Base-by-base conservation (phyloP, 2,888 invertebrate species). In the Ormyrus nitidulus region DNA sequence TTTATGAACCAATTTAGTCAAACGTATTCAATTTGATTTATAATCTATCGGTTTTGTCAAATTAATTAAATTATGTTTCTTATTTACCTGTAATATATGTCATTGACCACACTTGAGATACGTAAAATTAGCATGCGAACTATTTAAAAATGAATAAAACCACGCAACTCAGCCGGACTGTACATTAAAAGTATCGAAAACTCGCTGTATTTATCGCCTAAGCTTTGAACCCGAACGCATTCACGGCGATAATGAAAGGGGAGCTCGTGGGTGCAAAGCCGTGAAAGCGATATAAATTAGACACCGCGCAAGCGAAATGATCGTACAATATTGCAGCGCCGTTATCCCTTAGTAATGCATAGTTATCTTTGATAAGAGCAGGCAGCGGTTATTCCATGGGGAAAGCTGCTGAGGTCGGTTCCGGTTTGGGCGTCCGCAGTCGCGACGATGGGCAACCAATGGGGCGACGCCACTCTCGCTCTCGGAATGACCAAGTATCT, bases 401-500 rank as follows among this genome's bases (percentile, higher is more conserved):
- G 92, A 79, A 90, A 91, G 80, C 86, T 93, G 44, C 84, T 93
- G 77, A 88, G 91, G 77, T 93, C 93, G 0, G 92, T 92, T 85
- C 92, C 93, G 19, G 93, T 93, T 5, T 93, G 93, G 93, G 92
- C 92, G 51, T 93, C 93, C 78, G 93, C 93, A 0, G 91, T 93
- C 1, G 93, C 93, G 1, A 92, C 92, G 0, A 91, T 93, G 88
- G 93, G 93, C 7, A 92, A 92, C 85, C 93, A 93, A 87, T 93
- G 93, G 93, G 93, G 93, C 13, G 93, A 93, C 83, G 92, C 92
- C 0, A 93, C 93, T 3, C 89, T 93, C 5, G 92, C 93, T 87
- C 89, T 93, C 49, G 93, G 93, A 1, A 92, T 92, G 84, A 93
- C 93, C 2, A 93, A 93, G 85, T 93, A 93, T 84, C 88, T 93